Evolutionary conservation across 2,113 vertebrate genomes (phyloP).

Genomic region (Urocynchramus pylzowi): DNA sequence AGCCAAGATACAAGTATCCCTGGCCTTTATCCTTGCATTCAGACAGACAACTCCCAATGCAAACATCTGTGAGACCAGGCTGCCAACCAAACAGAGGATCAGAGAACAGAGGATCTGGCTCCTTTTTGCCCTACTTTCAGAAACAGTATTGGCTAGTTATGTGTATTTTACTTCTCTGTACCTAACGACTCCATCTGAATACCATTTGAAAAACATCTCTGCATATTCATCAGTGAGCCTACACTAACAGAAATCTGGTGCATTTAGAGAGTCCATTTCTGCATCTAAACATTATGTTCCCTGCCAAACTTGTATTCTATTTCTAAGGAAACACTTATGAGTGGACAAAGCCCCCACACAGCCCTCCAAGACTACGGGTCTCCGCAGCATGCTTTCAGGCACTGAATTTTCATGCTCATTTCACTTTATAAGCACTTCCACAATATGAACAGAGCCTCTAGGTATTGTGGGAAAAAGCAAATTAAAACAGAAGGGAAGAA

Average conservation of each 20-base stretch:
- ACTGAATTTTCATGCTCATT: constrained; percentile 1
- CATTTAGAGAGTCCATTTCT: background rate
- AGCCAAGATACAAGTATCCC: background rate
- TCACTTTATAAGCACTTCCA: background rate
- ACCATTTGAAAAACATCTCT: background rate
- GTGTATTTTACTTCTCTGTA: background rate
- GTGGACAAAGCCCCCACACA: background rate
- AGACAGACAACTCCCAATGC: background rate
- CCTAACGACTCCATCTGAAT: background rate
- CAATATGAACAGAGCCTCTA: background rate
- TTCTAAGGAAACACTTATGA: background rate
- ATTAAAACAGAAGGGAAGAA: constrained; percentile 39
- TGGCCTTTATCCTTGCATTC: background rate
- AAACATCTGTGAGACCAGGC: background rate
- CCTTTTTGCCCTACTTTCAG: background rate
- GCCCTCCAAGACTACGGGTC: background rate
- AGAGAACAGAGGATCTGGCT: background rate
- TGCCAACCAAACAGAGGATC: background rate
- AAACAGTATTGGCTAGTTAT: background rate
- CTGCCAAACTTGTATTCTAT: background rate
- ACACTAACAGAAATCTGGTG: background rate
- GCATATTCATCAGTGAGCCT: background rate
- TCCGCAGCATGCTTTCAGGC: background rate
- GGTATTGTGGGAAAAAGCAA: constrained; percentile 4
- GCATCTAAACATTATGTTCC: background rate